Percentiles rank a stretch among this genome's conserved stretches.
These are phyloP conservation scores for Dromaius novaehollandiae DNA, from an alignment of 2,113 vertebrate genomes.

Conservation along the genomic window DNA sequence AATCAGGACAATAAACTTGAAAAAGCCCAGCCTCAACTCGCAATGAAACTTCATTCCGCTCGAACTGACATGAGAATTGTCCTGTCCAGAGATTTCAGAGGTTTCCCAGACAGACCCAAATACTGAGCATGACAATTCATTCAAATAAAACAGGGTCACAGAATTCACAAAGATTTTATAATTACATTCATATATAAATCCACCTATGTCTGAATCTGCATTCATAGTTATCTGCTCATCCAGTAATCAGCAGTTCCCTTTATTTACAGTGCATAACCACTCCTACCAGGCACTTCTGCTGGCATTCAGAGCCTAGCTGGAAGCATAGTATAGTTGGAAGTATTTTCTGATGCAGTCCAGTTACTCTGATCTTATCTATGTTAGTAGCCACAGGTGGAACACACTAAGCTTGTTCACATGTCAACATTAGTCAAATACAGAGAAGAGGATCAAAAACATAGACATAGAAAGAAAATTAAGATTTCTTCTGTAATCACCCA, in stretches of 20 bases:
- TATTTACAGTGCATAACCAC: not conserved
- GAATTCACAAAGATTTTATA: not conserved
- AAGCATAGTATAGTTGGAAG: not conserved
- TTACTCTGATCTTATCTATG: not conserved
- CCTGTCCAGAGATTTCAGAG: not conserved
- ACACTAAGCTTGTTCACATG: not conserved
- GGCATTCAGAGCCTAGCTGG: not conserved
- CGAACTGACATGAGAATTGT: not conserved
- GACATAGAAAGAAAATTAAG: not conserved
- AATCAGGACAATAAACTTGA: not conserved
- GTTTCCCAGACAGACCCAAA: not conserved
- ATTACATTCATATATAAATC: not conserved
- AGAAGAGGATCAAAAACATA: not conserved
- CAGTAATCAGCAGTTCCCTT: not conserved
- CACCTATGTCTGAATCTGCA: not conserved
- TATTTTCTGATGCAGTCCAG: not conserved
- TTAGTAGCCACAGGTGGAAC: not conserved
- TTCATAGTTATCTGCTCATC: not conserved
- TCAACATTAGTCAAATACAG: not conserved
- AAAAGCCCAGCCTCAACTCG: not conserved
- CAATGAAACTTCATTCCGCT: not conserved
- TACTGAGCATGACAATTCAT: no score
- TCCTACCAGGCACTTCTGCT: not conserved
- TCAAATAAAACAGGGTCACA: not conserved
- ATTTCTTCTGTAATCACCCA: not conserved